Conservation (phyloP, 2,888 invertebrate species). For the Drosophila hamatofila region DNA sequence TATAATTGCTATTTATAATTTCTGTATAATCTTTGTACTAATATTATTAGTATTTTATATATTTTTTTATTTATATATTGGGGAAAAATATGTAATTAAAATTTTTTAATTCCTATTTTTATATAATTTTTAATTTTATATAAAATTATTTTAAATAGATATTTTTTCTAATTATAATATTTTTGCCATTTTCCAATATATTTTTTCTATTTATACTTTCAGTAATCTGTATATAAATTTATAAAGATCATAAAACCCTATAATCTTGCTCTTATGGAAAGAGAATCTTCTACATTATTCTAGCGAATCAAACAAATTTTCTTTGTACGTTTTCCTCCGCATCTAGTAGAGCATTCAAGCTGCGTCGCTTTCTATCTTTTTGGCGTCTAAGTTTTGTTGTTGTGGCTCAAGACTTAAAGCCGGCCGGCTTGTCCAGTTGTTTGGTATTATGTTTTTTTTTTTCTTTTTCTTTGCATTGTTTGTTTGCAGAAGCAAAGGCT, state of each 20-base stretch:
- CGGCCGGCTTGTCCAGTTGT: conserved; percentile 78
- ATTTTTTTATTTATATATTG: too few species aligned
- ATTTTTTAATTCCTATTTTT: too few species aligned
- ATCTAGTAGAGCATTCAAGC: conserved; percentile 36
- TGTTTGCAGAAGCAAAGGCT: conserved; percentile 58
- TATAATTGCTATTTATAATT: too few species aligned
- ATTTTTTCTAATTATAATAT: too few species aligned
- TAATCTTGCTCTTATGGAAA: not conserved
- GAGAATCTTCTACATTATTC: not conserved
- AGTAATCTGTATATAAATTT: not conserved
- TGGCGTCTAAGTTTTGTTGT: conserved; percentile 10
- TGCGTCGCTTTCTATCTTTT: conserved; percentile 7
- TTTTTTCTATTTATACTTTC: not conserved
- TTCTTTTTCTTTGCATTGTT: conserved; percentile 56
- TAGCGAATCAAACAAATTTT: not conserved
- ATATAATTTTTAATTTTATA: too few species aligned
- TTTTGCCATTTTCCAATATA: too few species aligned
- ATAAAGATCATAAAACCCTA: too few species aligned
- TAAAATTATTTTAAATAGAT: too few species aligned
- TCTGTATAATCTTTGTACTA: too few species aligned
- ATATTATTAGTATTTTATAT: too few species aligned
- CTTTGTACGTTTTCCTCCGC: not conserved
- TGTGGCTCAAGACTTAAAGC: conserved; percentile 45
- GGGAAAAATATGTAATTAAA: too few species aligned
- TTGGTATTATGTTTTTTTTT: conserved; percentile 46